Conservation (phyloP, 2,888 invertebrate species). For the Acleris literana region DNA sequence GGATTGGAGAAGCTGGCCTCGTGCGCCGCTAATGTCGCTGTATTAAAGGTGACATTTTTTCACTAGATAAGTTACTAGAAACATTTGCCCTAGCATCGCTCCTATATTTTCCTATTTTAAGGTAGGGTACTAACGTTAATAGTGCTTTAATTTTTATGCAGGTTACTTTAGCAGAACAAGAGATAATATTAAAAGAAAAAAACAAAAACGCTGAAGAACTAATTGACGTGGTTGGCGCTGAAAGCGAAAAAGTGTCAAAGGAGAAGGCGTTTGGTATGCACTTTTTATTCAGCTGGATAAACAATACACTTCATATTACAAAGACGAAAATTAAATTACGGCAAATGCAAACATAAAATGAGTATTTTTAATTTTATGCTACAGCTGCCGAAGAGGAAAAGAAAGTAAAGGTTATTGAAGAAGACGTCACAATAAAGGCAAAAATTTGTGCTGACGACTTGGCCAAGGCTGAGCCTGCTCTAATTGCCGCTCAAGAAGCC, state of each 20-base stretch:
- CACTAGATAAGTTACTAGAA: no score
- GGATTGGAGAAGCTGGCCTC: conserved; percentile 94
- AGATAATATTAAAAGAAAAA: conserved; percentile 92
- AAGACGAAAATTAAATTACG: neutral
- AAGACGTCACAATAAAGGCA: conserved; percentile 92
- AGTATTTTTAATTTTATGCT: neutral
- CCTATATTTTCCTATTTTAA: no score
- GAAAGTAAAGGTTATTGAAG: conserved; percentile 94
- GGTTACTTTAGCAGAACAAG: conserved; percentile 87
- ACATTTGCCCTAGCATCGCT: no score
- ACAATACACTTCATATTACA: no score
- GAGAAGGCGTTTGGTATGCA: conserved; percentile 90
- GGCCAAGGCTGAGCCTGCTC: conserved; percentile 95
- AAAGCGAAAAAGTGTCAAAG: conserved; percentile 95
- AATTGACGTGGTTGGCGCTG: conserved; percentile 92
- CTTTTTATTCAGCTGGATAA: neutral
- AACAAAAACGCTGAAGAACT: conserved; percentile 95
- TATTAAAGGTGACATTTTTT: conserved; percentile 85
- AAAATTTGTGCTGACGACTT: conserved; percentile 95
- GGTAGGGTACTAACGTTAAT: no score
- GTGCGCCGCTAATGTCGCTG: conserved; percentile 93
- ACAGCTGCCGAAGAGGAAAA: conserved; percentile 92
- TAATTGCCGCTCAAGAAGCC: conserved; percentile 94
- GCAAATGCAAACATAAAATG: no score
- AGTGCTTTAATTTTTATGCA: conserved; percentile 38